These are phyloP conservation scores for Diploscapter pachys DNA, from an alignment of 1,140 invertebrate species.

Conservation along the genomic window DNA sequence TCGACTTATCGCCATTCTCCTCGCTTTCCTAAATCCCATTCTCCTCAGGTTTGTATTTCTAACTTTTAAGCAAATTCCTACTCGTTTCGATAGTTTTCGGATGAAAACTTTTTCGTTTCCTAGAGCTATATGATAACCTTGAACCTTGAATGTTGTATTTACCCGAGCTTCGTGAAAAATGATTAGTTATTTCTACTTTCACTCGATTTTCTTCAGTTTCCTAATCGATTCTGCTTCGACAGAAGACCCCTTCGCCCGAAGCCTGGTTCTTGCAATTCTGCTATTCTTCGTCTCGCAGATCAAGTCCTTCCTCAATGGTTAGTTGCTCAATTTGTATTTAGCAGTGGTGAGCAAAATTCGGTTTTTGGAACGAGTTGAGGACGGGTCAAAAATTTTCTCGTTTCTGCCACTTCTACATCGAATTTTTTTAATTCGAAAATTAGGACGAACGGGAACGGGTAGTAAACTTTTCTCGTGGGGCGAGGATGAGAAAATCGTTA, in stretches of 20 bases:
- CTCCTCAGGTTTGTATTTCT: conserved; percentile 6
- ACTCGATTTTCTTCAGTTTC: conserved; percentile 4
- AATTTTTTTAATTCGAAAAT: too few relatives aligned
- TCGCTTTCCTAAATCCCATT: conserved; percentile 10
- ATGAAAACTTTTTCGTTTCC: too few relatives aligned
- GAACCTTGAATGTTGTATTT: background rate
- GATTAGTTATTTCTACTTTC: too few relatives aligned
- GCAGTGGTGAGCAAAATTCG: too few relatives aligned
- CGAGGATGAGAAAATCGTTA: too few relatives aligned
- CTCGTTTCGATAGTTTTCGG: background rate
- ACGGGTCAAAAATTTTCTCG: too few relatives aligned
- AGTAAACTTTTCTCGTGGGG: too few relatives aligned
- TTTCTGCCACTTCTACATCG: too few relatives aligned
- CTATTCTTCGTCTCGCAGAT: conserved; percentile 11
- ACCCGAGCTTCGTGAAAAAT: too few relatives aligned
- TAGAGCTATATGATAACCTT: background rate
- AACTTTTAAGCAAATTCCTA: background rate
- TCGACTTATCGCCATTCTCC: background rate
- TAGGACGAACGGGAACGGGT: too few relatives aligned
- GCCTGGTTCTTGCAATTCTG: conserved; percentile 6
- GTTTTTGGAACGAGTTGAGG: too few relatives aligned
- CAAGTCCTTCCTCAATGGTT: conserved; percentile 4
- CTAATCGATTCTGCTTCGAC: conserved; percentile 11
- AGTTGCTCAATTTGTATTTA: background rate
- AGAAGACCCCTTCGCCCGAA: conserved; percentile 3